Evolutionary conservation across 2,113 vertebrate genomes (phyloP).

Genomic region (Eclectus roratus): DNA sequence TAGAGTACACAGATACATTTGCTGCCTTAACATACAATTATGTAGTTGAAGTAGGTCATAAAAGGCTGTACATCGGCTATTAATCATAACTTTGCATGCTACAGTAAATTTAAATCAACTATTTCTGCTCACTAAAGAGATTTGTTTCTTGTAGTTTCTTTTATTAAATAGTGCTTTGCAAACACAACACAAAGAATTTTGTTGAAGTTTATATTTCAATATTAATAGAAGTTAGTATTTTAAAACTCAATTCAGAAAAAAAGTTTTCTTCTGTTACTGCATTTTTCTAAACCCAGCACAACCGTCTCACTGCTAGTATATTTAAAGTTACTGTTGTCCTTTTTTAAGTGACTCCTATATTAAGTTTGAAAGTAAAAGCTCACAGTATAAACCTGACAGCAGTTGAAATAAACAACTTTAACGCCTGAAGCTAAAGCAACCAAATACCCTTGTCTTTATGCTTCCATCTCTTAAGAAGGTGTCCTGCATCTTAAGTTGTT

Average conservation of each 20-base stretch:
- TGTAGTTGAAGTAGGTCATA: neutral
- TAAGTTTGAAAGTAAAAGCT: neutral
- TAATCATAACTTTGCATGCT: neutral
- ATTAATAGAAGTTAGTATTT: neutral
- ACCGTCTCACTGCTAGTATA: neutral
- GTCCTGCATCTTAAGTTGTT: neutral
- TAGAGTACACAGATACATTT: neutral
- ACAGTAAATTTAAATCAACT: neutral
- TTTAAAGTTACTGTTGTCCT: neutral
- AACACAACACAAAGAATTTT: neutral
- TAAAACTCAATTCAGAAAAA: neutral
- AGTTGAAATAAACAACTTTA: neutral
- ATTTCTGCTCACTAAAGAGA: neutral
- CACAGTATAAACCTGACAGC: neutral
- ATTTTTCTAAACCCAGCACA: neutral
- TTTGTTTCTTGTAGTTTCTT: neutral
- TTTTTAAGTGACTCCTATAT: neutral
- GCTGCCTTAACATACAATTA: neutral
- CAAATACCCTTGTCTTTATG: neutral
- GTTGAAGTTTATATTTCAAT: neutral
- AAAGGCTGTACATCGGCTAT: neutral
- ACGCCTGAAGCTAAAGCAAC: neutral
- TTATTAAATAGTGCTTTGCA: neutral
- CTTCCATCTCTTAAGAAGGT: neutral
- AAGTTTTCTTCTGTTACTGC: accelerated